phyloP scores from a whole-genome alignment of 2,113 vertebrate genomes.

The Daubentonia madagascariensis region DNA sequence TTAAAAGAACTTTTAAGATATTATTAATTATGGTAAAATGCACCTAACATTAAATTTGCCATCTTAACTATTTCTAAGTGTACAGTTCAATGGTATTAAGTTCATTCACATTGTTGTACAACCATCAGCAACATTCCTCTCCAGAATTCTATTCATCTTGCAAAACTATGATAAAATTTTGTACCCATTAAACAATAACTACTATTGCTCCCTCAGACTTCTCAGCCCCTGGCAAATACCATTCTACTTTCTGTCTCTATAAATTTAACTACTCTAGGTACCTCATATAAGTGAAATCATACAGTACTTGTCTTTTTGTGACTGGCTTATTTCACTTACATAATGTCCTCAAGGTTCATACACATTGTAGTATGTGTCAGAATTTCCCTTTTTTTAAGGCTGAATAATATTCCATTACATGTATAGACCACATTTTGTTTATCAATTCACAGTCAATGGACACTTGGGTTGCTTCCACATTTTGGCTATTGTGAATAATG shows the following conservation, averaged over 20 bases:
- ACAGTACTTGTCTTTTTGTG: neutral
- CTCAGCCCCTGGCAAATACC: neutral
- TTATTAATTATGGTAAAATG: neutral
- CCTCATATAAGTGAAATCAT: neutral
- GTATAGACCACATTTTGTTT: neutral
- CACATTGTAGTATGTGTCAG: neutral
- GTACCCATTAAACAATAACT: neutral
- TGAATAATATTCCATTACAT: neutral
- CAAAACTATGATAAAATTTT: neutral
- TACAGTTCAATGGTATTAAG: neutral
- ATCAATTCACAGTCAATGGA: neutral
- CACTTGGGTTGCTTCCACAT: neutral
- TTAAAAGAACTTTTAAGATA: neutral
- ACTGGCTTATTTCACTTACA: neutral
- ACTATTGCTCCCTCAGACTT: accelerated
- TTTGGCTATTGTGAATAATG: neutral
- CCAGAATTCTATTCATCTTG: neutral
- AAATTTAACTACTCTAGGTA: neutral
- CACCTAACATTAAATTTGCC: neutral
- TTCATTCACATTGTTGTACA: neutral
- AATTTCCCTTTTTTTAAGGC: neutral
- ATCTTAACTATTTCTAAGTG: neutral
- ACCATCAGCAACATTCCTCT: neutral
- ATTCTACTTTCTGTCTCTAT: neutral
- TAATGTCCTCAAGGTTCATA: neutral